phyloP scores from a whole-genome alignment of 2,113 vertebrate genomes.

The Sciurus niger region DNA sequence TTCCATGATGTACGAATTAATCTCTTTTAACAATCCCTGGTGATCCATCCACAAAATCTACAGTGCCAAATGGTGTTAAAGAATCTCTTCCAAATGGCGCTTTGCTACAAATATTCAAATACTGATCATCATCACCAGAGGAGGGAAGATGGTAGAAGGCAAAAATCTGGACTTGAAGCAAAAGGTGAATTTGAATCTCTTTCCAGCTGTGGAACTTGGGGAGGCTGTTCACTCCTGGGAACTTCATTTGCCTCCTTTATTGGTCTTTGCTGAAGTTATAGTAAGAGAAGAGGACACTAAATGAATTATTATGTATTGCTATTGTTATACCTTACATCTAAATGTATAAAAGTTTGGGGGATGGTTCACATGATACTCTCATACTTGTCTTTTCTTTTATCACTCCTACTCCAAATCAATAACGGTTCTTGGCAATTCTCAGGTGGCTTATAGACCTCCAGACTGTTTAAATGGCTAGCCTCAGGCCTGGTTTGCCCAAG shows the following conservation, averaged over 20 bases:
- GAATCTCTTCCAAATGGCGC: not conserved
- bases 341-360: not conserved
- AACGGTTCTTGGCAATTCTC: not conserved
- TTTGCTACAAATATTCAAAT: not conserved
- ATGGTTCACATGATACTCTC: not conserved
- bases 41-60: not conserved
- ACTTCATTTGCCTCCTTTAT: not conserved
- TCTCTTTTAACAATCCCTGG: not conserved
- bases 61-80: not conserved
- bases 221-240: not conserved
- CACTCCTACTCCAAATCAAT: not conserved
- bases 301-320: not conserved
- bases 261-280: not conserved
- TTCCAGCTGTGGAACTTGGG: not conserved
- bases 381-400: not conserved
- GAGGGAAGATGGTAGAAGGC: fast-evolving
- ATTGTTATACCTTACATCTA: not conserved
- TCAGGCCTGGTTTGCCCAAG: not conserved
- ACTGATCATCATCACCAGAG: not conserved
- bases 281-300: not conserved
- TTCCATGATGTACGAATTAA: not conserved
- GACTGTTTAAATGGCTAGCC: not conserved
- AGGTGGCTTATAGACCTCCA: not conserved
- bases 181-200: not conserved
- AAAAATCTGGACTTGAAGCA: not conserved